Conservation (phyloP, 2,888 invertebrate species). For the Drosophila neonasuta region DNA sequence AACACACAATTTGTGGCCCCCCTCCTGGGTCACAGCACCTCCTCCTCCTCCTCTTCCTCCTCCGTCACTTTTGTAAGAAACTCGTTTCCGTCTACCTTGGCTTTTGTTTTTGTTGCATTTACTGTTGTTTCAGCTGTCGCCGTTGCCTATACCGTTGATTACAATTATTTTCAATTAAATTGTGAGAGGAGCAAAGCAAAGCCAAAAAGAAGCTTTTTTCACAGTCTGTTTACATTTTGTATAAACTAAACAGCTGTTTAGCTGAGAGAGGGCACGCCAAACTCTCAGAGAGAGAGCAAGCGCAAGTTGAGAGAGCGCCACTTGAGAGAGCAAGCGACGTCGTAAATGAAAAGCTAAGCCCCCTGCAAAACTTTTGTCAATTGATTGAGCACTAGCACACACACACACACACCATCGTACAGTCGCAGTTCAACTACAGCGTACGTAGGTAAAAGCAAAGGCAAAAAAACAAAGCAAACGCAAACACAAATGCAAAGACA, state of each 20-base stretch:
- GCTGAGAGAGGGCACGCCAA: slow-evolving; percentile 3
- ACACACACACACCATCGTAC: slow-evolving; percentile 15
- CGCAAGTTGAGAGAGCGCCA: slow-evolving; percentile 27
- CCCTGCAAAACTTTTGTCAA: slow-evolving; percentile 62
- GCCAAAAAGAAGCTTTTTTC: slow-evolving; percentile 51
- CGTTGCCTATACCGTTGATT: slow-evolving; percentile 51
- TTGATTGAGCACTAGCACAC: slow-evolving; percentile 60
- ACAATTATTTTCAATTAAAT: slow-evolving; percentile 65
- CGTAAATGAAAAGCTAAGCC: slow-evolving; percentile 59
- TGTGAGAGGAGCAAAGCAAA: slow-evolving; percentile 26
- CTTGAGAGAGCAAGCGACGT: slow-evolving; percentile 19
- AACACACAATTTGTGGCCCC: slow-evolving; percentile 22
- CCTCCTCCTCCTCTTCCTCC: neutral
- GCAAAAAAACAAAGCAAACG: slow-evolving; percentile 2
- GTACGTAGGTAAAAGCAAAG: slow-evolving; percentile 16
- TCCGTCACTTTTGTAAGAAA: slow-evolving; percentile 36
- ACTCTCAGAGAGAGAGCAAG: slow-evolving; percentile 15
- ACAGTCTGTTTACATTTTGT: slow-evolving; percentile 72
- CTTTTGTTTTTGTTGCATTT: slow-evolving; percentile 61
- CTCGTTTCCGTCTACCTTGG: slow-evolving; percentile 73
- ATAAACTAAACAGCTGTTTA: slow-evolving; percentile 64
- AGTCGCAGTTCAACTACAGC: slow-evolving; percentile 26
- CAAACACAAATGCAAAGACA: slow-evolving; percentile 33
- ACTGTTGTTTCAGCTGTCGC: slow-evolving; percentile 21
- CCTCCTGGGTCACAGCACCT: slow-evolving; percentile 24